Evolutionary conservation across 2,888 invertebrate genomes (phyloP).

Genomic region (Chaetoderma sp.): DNA sequence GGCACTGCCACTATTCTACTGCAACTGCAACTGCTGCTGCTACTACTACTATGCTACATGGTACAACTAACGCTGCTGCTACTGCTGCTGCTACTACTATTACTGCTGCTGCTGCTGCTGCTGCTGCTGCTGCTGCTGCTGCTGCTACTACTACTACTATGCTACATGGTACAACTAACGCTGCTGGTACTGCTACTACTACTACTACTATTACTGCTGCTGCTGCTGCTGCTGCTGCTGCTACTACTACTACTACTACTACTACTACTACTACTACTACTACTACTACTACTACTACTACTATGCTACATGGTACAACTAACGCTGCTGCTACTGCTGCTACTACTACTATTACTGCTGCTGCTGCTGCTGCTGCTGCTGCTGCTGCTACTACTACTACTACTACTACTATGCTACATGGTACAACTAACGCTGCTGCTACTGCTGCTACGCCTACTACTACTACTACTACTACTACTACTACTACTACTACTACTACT

Average conservation of each 20-base stretch:
- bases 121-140: not conserved
- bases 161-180: not conserved
- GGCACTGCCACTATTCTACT: not conserved
- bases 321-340: not conserved
- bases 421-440: too few species aligned
- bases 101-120: not conserved
- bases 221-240: not conserved
- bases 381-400: not conserved
- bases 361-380: conserved; percentile 8
- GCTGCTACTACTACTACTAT: not conserved
- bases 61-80: too few species aligned
- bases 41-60: not conserved
- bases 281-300: not conserved
- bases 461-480: too few species aligned
- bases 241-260: not conserved
- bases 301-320: not conserved
- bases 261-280: not conserved
- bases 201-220: too few species aligned
- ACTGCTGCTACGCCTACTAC: too few species aligned
- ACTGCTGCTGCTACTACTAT: not conserved
- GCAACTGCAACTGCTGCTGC: not conserved
- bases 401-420: not conserved
- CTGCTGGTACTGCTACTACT: too few species aligned
- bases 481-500: too few species aligned
- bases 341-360: not conserved